These are phyloP conservation scores for Amyelois transitella DNA, from an alignment of 1,140 invertebrate genomes.

Conservation along the genomic window DNA sequence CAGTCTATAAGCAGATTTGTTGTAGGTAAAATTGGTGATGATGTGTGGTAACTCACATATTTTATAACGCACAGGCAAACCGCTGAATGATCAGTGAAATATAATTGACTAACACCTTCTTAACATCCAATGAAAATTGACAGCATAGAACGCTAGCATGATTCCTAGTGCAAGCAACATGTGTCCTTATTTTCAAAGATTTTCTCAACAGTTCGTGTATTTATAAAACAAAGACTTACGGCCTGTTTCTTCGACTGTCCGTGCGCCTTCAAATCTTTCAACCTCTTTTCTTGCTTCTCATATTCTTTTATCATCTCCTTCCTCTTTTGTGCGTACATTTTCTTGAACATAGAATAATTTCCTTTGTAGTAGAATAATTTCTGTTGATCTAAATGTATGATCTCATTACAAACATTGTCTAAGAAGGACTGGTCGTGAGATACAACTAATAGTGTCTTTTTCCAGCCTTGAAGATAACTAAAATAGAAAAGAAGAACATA, in stretches of 20 bases:
- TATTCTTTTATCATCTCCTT: constrained; percentile 98
- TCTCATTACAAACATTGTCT: constrained; percentile 99
- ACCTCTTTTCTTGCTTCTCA: constrained; percentile 97
- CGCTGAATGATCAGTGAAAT: too few relatives aligned
- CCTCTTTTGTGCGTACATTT: constrained; percentile 97
- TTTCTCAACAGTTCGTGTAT: too few relatives aligned
- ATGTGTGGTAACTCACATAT: too few relatives aligned
- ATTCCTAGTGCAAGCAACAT: too few relatives aligned
- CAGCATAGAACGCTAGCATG: too few relatives aligned
- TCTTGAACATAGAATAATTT: constrained; percentile 99
- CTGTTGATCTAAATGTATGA: constrained; percentile 96
- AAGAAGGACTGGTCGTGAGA: constrained; percentile 99
- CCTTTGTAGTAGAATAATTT: constrained; percentile 98
- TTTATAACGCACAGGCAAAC: too few relatives aligned
- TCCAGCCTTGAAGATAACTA: constrained; percentile 96
- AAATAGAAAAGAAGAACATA: constrained; percentile 20
- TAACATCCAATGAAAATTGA: too few relatives aligned
- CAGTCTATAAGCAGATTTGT: too few relatives aligned
- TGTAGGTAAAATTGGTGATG: too few relatives aligned
- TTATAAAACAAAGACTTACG: constrained; percentile 59
- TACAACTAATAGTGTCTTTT: constrained; percentile 97
- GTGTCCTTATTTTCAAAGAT: too few relatives aligned
- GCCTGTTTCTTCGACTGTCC: constrained; percentile 97
- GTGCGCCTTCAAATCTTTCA: constrained; percentile 95
- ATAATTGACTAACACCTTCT: too few relatives aligned